Evolutionary conservation across 2,113 vertebrate species (phyloP).

Genomic region (Macrotus californicus): DNA sequence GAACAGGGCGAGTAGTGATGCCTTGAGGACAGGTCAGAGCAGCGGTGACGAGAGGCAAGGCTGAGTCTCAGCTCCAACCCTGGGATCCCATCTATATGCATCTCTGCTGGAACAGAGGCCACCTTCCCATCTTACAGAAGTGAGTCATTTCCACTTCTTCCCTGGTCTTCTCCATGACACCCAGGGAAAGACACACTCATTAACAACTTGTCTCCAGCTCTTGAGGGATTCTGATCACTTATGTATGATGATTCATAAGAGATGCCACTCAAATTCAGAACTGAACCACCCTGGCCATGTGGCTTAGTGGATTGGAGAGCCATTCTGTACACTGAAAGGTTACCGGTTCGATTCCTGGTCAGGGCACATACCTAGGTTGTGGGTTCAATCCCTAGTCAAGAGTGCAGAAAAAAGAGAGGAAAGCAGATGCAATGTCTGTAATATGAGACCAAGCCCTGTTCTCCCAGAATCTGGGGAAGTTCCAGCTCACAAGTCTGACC

Average conservation of each 20-base stretch:
- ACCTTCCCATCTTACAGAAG: background rate
- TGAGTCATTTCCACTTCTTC: slow-evolving; percentile 24
- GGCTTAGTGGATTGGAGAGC: too few species aligned
- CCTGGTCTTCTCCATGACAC: slow-evolving; percentile 39
- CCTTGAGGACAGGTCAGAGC: background rate
- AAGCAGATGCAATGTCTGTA: background rate
- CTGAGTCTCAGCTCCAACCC: background rate
- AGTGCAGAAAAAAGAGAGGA: slow-evolving; percentile 29
- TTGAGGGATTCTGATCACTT: slow-evolving; percentile 42
- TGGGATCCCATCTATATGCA: background rate
- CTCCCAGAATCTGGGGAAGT: background rate
- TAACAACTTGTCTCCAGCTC: slow-evolving; percentile 45
- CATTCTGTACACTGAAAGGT: too few species aligned
- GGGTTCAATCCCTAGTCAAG: background rate
- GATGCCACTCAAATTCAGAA: slow-evolving; percentile 47
- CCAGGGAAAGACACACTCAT: slow-evolving; percentile 47
- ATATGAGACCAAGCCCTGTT: background rate
- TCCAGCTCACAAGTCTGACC: background rate
- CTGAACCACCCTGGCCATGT: background rate
- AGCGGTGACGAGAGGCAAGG: background rate
- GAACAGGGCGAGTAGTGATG: background rate
- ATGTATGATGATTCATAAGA: slow-evolving; percentile 4
- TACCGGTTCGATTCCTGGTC: too few species aligned
- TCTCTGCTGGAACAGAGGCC: background rate
- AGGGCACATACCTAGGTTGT: too few species aligned